Evolutionary conservation across 2,888 invertebrate species (phyloP), one percentile per base, ranked within the genome.

Genomic region (Aporophyla nigra): DNA sequence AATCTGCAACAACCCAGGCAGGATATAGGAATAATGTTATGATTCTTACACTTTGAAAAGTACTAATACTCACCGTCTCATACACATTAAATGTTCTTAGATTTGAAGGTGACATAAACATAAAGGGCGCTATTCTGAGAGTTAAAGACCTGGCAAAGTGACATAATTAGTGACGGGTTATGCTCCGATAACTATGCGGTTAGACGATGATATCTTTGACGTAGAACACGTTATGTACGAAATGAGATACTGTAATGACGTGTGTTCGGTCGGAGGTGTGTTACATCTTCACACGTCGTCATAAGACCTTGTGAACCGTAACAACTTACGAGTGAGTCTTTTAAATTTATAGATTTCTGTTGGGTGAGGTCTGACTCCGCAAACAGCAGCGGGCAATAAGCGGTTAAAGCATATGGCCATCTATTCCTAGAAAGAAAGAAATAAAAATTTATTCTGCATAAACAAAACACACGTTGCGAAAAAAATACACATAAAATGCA

Each of bases 181-280:
- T 12, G 5, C 21, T 46, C 46, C 12, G 12, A 59, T 82, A 49
- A 5, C 27, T 16, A 14, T 79, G 84, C 43, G 84, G 84, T 83
- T 63, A 49, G 49, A 21, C 27, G 40, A 79, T 71, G 67, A 71
- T 83, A 80, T 54, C 58, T 56, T 83, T 79, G 62, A 78, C 71
- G 71, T 68, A n/a, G 24, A 67, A 71, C 56, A 24, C 43, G 12
- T 56, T 67, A 14, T 10, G 0, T n/a, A 21, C 21, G 78, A 66
- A 80, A 80, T 51, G 5, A 51, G 79, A 80, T 78, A 84, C 58
- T 1, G 16, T n/a, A 43, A 24, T 83, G 80, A 80, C 67, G 84
- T 66, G 33, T 19, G 56, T 51, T 51, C 9, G 14, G 58, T 54
- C 43, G 51, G 59, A 56, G 83, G 70, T 66, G 78, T 80, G 59